These are phyloP conservation scores for Glaucopsyche alexis DNA, from an alignment of 2,888 invertebrate genomes.

Conservation along the genomic window DNA sequence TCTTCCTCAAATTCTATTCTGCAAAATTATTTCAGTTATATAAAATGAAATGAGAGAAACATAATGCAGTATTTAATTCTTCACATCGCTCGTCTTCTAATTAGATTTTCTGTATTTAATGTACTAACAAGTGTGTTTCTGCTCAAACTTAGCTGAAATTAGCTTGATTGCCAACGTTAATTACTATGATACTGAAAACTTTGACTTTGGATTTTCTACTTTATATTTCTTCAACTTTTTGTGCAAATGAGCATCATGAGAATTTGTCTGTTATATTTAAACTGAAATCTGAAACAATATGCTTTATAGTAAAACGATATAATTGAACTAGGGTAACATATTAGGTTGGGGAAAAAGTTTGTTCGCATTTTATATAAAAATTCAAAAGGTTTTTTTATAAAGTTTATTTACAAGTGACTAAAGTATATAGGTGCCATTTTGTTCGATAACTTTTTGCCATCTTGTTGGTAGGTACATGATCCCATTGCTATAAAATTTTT, in stretches of 20 bases:
- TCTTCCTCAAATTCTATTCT: background rate
- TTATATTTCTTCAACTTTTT: slow-evolving; percentile 9
- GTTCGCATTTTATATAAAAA: too few relatives aligned
- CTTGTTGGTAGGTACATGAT: too few relatives aligned
- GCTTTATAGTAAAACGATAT: too few relatives aligned
- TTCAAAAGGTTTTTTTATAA: too few relatives aligned
- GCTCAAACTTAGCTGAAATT: slow-evolving; percentile 48
- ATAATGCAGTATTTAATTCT: slow-evolving; percentile 28
- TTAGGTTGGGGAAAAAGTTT: too few relatives aligned
- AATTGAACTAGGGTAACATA: too few relatives aligned
- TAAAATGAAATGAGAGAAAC: slow-evolving; percentile 23
- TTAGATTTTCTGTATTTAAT: slow-evolving; percentile 56
- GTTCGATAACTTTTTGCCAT: too few relatives aligned
- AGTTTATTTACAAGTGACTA: too few relatives aligned
- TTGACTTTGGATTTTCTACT: slow-evolving; percentile 27
- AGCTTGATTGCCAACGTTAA: slow-evolving; percentile 44
- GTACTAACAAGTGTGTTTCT: slow-evolving; percentile 50
- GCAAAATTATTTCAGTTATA: slow-evolving; percentile 15
- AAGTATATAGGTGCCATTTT: too few relatives aligned
- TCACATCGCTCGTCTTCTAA: slow-evolving; percentile 41
- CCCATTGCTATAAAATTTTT: too few relatives aligned
- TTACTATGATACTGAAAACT: slow-evolving; percentile 32
- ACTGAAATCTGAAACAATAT: too few relatives aligned
- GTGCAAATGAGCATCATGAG: background rate
- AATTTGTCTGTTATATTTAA: too few relatives aligned